Base-by-base conservation (phyloP, 2,797 vertebrate species). In the Bufotes viridis region DNA sequence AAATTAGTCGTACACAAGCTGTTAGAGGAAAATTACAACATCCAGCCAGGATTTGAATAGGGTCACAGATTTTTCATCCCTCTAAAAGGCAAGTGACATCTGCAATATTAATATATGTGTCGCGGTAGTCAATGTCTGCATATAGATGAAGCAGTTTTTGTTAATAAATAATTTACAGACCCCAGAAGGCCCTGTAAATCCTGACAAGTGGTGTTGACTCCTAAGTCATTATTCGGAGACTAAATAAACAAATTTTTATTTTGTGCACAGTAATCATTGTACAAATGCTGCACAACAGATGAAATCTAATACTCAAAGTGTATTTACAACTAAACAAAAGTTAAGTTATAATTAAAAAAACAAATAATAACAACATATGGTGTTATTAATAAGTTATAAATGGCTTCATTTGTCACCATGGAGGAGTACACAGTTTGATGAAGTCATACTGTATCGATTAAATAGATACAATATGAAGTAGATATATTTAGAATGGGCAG, bases 131-230 rank as follows among this genome's bases (percentile, higher is more conserved):
- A 87, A 83, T 87, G 88, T 61, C 84, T 79, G 80, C 84, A 86
- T 84, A 74, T 87, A 89, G 88, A 87, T 87, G 81, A 87, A 82
- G 61, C 67, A 14, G 63, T 65, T 80, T 78, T 78, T 79, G 53
- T 89, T 87, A 61, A 89, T 89, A 87, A 87, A 89, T 89, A 78
- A 87, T 89, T 86, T 89, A 89, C 80, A 89, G 84, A 87, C 74
- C 84, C 87, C 85, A 83, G 84, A 89, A 89, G 88, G 85, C 80
- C 80, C 72, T 79, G 80, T 83, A 87, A 89, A 87, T 87, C 85
- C 79, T 89, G 85, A 86, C 74, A 89, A 89, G 88, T 69, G 51
- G 63, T 72, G 61, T 78, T 83, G 74, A 84, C 75, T 57, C 78
- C 63, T 72, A 87, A 89, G 61, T 87, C 85, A 86, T 86, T 86